A percentile compares a stretch with the other conserved stretches of the same genome.
These are phyloP conservation scores for Neoitamus cyanurus DNA, from an alignment of 2,888 invertebrate species.

Conservation along the genomic window DNA sequence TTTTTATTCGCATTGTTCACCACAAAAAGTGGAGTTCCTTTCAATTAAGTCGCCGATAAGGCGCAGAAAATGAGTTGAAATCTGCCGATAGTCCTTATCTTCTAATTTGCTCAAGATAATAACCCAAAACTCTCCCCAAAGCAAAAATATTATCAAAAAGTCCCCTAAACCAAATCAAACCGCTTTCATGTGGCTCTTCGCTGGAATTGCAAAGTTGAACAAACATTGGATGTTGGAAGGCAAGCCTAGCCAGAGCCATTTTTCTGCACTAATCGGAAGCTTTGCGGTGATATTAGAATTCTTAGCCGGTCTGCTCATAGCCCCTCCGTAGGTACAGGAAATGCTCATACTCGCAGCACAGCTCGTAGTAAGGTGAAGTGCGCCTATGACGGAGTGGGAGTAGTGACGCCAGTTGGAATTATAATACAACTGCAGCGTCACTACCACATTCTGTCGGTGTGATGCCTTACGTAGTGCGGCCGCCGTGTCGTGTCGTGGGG, in stretches of 20 bases:
- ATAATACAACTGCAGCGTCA: neutral
- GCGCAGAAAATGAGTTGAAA: neutral
- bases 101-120: neutral
- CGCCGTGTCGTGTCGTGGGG: too few species aligned
- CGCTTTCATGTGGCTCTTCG: neutral
- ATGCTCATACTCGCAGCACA: neutral
- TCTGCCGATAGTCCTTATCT: neutral
- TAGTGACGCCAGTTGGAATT: neutral
- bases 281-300: neutral
- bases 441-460: neutral
- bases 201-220: neutral
- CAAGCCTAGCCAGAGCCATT: neutral
- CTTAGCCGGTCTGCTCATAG: neutral
- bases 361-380: neutral
- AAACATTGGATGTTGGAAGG: neutral
- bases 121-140: neutral
- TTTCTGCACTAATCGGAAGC: neutral
- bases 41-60: neutral
- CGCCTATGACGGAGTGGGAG: neutral
- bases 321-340: neutral
- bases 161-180: neutral
- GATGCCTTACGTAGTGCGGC: neutral
- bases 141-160: neutral
- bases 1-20: neutral
- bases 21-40: neutral